phyloP scores from a whole-genome alignment of 2,797 vertebrate species.

The Notolabrus celidotus region DNA sequence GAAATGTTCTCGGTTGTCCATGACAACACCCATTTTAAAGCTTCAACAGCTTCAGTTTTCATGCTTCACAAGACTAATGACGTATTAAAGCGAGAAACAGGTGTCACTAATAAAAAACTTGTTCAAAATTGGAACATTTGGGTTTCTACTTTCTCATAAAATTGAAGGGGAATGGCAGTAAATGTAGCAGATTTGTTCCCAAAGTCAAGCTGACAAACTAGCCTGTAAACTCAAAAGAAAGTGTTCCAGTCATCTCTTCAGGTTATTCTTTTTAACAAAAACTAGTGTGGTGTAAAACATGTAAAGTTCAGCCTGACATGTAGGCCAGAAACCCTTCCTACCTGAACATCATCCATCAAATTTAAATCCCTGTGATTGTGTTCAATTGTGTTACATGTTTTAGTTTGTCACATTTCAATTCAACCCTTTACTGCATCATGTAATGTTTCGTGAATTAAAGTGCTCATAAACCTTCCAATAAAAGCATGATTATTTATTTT shows the following conservation, averaged over 20 bases:
- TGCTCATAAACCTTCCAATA: neutral
- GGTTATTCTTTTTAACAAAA: slow-evolving; percentile 49
- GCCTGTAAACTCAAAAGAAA: slow-evolving; percentile 42
- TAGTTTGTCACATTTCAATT: slow-evolving; percentile 19
- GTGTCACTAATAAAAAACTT: slow-evolving; percentile 54
- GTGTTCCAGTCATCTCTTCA: slow-evolving; percentile 35
- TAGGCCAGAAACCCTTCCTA: slow-evolving; percentile 3
- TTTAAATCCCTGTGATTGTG: neutral
- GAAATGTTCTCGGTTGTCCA: slow-evolving; percentile 34
- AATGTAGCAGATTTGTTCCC: slow-evolving; percentile 69
- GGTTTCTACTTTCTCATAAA: slow-evolving; percentile 40
- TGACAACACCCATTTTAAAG: slow-evolving; percentile 33
- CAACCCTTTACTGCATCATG: slow-evolving; percentile 62
- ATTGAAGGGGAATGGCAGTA: slow-evolving; percentile 69
- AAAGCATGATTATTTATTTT: neutral
- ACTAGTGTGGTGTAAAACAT: slow-evolving; percentile 17
- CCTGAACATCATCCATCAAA: neutral
- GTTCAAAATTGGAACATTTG: slow-evolving; percentile 33
- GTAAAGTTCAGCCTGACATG: slow-evolving; percentile 19
- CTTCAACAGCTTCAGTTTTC: slow-evolving; percentile 9
- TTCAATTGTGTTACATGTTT: neutral
- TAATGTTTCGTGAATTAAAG: too few relatives aligned
- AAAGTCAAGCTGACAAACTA: slow-evolving; percentile 30
- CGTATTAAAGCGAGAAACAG: slow-evolving; percentile 41
- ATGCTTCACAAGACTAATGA: slow-evolving; percentile 44